Conservation (phyloP, 1,140 invertebrate genomes). For the Grapholita molesta region DNA sequence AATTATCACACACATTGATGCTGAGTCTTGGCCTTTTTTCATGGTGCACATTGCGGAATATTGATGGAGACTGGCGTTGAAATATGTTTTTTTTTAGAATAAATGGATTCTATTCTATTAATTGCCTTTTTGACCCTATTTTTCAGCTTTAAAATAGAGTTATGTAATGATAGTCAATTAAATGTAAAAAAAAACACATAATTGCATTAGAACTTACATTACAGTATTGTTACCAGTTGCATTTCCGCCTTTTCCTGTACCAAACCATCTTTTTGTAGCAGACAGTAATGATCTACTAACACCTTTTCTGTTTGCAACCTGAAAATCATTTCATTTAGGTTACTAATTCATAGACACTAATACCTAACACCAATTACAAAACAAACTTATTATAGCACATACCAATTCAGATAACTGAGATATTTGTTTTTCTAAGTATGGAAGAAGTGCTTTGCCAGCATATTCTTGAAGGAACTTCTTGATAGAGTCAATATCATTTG, state of each 20-base stretch:
- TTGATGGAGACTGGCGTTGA: too few relatives aligned
- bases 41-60: too few relatives aligned
- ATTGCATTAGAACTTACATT: too few relatives aligned
- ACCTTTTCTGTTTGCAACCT: slow-evolving; percentile 92
- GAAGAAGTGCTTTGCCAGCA: slow-evolving; percentile 90
- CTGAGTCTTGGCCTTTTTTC: too few relatives aligned
- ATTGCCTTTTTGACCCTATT: too few relatives aligned
- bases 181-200: too few relatives aligned
- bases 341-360: background rate
- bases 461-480: slow-evolving; percentile 93
- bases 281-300: slow-evolving; percentile 94
- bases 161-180: too few relatives aligned
- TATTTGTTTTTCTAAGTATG: slow-evolving; percentile 94
- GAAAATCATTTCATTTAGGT: slow-evolving; percentile 25
- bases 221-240: slow-evolving; percentile 86
- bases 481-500: slow-evolving; percentile 90
- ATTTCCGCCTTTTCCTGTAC: slow-evolving; percentile 89
- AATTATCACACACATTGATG: too few relatives aligned
- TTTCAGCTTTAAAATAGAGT: too few relatives aligned
- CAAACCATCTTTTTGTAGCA: slow-evolving; percentile 97
- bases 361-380: background rate
- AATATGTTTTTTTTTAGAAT: too few relatives aligned
- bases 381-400: background rate
- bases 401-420: slow-evolving; percentile 90
- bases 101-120: too few relatives aligned